Percentiles rank a stretch among this genome's conserved stretches.
Conservation (phyloP, 2,113 vertebrate species). For the Leptodactylus fuscus region DNA sequence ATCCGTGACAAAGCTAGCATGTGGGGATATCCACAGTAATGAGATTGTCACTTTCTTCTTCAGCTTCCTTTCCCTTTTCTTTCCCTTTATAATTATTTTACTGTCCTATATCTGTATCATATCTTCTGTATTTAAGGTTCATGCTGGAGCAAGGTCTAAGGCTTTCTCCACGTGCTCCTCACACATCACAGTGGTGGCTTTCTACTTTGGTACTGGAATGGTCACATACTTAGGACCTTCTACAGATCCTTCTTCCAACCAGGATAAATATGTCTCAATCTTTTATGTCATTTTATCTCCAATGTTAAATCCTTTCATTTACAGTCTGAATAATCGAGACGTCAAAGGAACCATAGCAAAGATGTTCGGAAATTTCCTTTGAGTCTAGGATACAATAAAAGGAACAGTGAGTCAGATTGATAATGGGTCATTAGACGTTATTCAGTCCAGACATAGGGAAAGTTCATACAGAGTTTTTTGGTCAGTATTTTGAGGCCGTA, state of each 20-base stretch:
- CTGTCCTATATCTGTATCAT: background rate
- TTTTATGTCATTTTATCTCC: slow-evolving; percentile 1
- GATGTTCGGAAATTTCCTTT: background rate
- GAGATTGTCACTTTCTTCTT: background rate
- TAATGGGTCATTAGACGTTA: too few species aligned
- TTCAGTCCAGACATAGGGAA: too few species aligned
- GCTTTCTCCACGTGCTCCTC: slow-evolving; percentile 12
- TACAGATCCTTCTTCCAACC: background rate
- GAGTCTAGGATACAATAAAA: too few species aligned
- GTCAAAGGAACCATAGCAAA: background rate
- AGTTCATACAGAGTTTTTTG: too few species aligned
- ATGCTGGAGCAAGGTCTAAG: background rate
- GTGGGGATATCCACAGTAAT: background rate
- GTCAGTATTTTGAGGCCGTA: too few species aligned
- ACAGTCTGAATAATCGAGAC: slow-evolving; percentile 18
- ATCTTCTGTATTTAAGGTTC: background rate
- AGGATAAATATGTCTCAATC: slow-evolving; percentile 17
- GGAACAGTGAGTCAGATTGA: too few species aligned
- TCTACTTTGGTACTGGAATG: slow-evolving; percentile 22
- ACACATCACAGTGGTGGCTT: slow-evolving; percentile 3
- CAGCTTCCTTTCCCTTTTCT: background rate
- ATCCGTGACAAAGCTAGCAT: background rate
- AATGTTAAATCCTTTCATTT: slow-evolving; percentile 21
- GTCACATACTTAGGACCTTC: background rate
- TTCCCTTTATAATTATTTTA: background rate